A percentile compares a stretch with the other conserved stretches of the same genome.
These are phyloP conservation scores for Deilephila porcellus DNA, from an alignment of 2,888 invertebrate genomes.

Conservation along the genomic window DNA sequence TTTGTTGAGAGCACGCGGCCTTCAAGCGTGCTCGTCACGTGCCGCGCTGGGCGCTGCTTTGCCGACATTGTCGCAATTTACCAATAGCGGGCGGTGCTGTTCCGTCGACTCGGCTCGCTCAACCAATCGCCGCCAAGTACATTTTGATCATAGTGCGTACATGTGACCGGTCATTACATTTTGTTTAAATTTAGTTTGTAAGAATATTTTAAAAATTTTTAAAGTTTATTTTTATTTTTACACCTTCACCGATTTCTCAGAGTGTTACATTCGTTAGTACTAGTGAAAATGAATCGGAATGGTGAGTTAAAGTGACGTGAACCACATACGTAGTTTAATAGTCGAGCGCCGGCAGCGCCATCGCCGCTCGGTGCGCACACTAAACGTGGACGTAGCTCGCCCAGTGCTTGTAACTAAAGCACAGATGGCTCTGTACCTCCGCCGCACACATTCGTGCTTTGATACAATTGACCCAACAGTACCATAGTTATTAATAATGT, in stretches of 20 bases:
- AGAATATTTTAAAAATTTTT: background rate
- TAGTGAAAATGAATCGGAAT: slow-evolving; percentile 64
- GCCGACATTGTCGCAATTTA: slow-evolving; percentile 47
- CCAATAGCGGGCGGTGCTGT: slow-evolving; percentile 59
- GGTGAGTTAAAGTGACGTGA: slow-evolving; percentile 59
- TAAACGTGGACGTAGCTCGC: background rate
- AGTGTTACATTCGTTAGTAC: background rate
- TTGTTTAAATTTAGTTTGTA: slow-evolving; percentile 32
- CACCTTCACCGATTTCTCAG: too few species aligned
- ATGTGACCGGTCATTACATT: slow-evolving; percentile 69
- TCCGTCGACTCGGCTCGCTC: slow-evolving; percentile 48
- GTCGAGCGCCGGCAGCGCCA: slow-evolving; percentile 50
- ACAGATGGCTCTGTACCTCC: slow-evolving; percentile 18
- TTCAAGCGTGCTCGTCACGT: slow-evolving; percentile 62
- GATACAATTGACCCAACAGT: too few species aligned
- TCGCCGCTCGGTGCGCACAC: slow-evolving; percentile 36
- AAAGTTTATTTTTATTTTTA: background rate
- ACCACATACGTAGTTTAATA: slow-evolving; percentile 31
- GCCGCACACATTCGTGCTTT: background rate
- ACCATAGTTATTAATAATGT: too few species aligned
- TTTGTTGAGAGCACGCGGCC: slow-evolving; percentile 42
- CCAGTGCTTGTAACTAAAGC: background rate
- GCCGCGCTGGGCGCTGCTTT: slow-evolving; percentile 55
- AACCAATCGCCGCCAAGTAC: slow-evolving; percentile 64
- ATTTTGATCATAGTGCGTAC: slow-evolving; percentile 67